Conservation (phyloP, 2,113 vertebrate species). For the Raja brachyura region DNA sequence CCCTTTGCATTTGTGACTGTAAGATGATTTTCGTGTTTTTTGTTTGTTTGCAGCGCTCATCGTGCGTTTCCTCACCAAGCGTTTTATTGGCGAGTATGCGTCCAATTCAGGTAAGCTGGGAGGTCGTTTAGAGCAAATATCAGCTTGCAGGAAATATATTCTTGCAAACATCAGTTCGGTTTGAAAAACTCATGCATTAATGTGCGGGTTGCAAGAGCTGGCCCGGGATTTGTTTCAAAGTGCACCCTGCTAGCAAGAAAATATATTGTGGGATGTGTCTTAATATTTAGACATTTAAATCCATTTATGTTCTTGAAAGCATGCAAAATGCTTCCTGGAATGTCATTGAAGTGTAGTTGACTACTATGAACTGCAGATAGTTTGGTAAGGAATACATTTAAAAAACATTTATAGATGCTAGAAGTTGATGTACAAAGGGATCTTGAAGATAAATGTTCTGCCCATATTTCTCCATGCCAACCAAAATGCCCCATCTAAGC, state of each 20-base stretch:
- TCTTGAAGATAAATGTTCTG: too few species aligned
- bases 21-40: background rate
- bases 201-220: background rate
- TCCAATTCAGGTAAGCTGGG: conserved; percentile 61
- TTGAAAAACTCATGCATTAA: background rate
- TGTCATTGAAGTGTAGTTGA: too few species aligned
- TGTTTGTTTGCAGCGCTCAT: conserved; percentile 61
- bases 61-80: conserved; percentile 69
- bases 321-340: background rate
- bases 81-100: conserved; percentile 76
- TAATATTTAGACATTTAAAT: background rate
- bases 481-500: too few species aligned
- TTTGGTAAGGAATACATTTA: too few species aligned
- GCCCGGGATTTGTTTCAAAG: background rate
- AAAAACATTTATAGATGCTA: too few species aligned
- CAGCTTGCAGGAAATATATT: too few species aligned
- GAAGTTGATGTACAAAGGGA: too few species aligned
- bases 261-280: background rate
- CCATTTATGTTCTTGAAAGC: background rate
- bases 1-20: background rate
- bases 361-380: too few species aligned
- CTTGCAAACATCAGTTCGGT: background rate
- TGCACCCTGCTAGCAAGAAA: too few species aligned
- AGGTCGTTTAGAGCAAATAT: too few species aligned
- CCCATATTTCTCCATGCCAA: too few species aligned